These are phyloP conservation scores for Achatina immaculata DNA, from an alignment of 1,140 invertebrate species.

Conservation along the genomic window DNA sequence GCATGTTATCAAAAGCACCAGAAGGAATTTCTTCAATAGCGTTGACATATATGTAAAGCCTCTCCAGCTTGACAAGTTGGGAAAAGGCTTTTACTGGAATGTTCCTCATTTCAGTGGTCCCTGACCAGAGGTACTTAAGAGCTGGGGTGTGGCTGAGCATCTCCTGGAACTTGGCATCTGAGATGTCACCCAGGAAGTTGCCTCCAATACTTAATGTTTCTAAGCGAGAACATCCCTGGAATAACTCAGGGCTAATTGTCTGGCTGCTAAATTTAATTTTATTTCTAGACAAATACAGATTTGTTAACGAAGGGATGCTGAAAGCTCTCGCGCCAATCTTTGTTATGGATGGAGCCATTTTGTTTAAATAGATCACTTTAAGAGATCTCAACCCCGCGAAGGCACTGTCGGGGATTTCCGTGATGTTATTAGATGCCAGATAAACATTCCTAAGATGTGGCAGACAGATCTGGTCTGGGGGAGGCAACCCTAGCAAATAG, in stretches of 20 bases:
- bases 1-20: slow-evolving; percentile 12
- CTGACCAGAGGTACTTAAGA: neutral
- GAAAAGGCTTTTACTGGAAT: slow-evolving; percentile 18
- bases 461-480: neutral
- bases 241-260: neutral
- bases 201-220: neutral
- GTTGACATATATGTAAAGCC: slow-evolving; percentile 19
- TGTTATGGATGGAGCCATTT: neutral
- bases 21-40: slow-evolving; percentile 14
- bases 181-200: neutral
- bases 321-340: slow-evolving; percentile 3
- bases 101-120: neutral
- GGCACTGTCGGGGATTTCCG: neutral
- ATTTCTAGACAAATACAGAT: slow-evolving; percentile 24
- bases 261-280: neutral
- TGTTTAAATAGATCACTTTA: neutral
- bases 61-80: neutral
- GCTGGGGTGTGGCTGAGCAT: neutral
- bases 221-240: neutral
- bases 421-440: slow-evolving; percentile 13
- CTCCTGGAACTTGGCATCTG: neutral
- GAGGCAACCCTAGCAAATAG: neutral
- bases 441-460: neutral
- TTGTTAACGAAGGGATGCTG: neutral
- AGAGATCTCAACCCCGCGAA: neutral